These are phyloP conservation scores for Acanthisitta chloris DNA, from an alignment of 2,113 vertebrate species.

Conservation along the genomic window DNA sequence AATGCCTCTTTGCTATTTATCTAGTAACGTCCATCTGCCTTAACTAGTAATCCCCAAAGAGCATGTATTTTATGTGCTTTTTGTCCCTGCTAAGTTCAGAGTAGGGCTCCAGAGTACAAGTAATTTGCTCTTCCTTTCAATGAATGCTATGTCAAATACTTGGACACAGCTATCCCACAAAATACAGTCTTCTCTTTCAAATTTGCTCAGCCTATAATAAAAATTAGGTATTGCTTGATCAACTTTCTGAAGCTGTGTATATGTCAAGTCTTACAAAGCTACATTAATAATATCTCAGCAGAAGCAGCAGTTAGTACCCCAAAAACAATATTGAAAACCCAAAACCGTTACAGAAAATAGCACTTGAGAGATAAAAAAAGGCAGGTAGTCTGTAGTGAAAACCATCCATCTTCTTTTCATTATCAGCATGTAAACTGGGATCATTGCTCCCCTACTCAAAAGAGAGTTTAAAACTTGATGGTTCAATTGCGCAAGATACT, in stretches of 20 bases:
- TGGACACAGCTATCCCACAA: background rate
- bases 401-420: background rate
- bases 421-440: background rate
- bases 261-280: background rate
- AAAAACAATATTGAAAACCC: background rate
- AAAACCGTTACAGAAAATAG: background rate
- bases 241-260: background rate
- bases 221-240: background rate
- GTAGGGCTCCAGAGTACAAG: background rate
- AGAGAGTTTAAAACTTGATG: background rate
- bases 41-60: background rate
- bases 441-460: background rate
- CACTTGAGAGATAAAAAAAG: background rate
- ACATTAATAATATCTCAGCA: background rate
- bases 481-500: background rate
- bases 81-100: background rate
- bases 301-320: background rate
- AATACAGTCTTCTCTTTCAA: background rate
- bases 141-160: fast-evolving
- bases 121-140: background rate
- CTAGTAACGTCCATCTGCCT: background rate
- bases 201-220: background rate
- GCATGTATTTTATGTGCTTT: background rate
- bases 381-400: background rate
- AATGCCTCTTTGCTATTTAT: background rate